Evolutionary conservation across 2,888 invertebrate genomes (phyloP), one percentile per base, ranked within the genome.

Genomic region (Eupithecia subumbrata): DNA sequence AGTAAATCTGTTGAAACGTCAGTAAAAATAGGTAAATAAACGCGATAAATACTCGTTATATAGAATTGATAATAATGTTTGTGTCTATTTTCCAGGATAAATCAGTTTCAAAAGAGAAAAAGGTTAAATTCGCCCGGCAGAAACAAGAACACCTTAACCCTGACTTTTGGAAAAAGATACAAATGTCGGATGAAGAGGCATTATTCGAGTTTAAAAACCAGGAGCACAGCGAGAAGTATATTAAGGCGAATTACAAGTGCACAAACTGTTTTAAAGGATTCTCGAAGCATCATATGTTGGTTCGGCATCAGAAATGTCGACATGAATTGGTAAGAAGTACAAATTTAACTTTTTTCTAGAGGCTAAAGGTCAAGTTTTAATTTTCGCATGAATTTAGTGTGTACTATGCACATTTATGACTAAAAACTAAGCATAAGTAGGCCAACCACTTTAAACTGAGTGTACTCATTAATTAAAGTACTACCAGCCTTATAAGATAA

Each of bases 251-350:
- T 11, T 90, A 83, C 73, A 91, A 92, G 80, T 93, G 93, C 76
- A 84, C 82, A 5, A 87, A 91, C 75, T 93, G 93, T 76, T 88
- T 88, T 12, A 93, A 90, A 82, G 90, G 92, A 8, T 93, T 92
- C 80, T 91, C 92, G 0, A 91, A 90, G 56, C 88, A 88, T 68
- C 89, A 92, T 72, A 93, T 92, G 88, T 78, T 91, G 69, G 85
- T 87, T 73, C 82, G 93, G 37, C 92, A 93, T 79, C 82, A 80
- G 11, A 87, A 89, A 73, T 83, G 91, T 52, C 83, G 90, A 18
- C 93, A 93, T 81, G 86, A 84, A 83, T 88, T 90, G 88, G 93
- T 93, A 37, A 37, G 37, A 34, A n/a, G n/a, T n/a, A n/a, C n/a
- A n/a, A n/a, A n/a, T n/a, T n/a, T n/a, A n/a, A n/a, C n/a, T n/a